phyloP scores from a whole-genome alignment of 2,888 invertebrate species.

The Anoncus sp. region DNA sequence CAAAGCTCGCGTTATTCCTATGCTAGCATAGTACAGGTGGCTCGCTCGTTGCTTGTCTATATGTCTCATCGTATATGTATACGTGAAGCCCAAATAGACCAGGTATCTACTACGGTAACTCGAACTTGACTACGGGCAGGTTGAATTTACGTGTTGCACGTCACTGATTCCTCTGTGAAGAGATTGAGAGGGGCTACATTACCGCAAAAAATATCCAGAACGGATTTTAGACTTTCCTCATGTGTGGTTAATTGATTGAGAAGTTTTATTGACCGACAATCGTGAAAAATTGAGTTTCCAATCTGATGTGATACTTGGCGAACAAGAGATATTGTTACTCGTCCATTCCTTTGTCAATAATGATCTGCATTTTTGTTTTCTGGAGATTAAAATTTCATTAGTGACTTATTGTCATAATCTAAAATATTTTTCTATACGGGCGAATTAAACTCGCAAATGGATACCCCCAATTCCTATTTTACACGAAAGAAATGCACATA shows the following conservation, averaged over 20 bases:
- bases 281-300: not conserved
- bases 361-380: slow-evolving; percentile 32
- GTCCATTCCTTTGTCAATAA: slow-evolving; percentile 35
- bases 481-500: not conserved
- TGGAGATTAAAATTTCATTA: not conserved
- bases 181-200: not conserved
- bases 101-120: not conserved
- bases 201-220: not conserved
- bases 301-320: slow-evolving; percentile 53
- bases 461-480: too few species aligned
- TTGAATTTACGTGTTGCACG: slow-evolving; percentile 5
- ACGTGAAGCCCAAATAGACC: not conserved
- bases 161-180: not conserved
- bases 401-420: not conserved
- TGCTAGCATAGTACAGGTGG: slow-evolving; percentile 3
- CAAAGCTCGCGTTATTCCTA: slow-evolving; percentile 44
- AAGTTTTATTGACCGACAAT: not conserved
- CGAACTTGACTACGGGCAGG: not conserved
- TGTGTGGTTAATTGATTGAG: not conserved
- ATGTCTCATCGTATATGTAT: slow-evolving; percentile 19
- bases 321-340: slow-evolving; percentile 50
- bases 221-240: not conserved
- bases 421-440: not conserved
- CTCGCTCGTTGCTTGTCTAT: not conserved
- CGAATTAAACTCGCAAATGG: too few species aligned